Conservation (phyloP, 2,888 invertebrate species). For the Mayetiola destructor region DNA sequence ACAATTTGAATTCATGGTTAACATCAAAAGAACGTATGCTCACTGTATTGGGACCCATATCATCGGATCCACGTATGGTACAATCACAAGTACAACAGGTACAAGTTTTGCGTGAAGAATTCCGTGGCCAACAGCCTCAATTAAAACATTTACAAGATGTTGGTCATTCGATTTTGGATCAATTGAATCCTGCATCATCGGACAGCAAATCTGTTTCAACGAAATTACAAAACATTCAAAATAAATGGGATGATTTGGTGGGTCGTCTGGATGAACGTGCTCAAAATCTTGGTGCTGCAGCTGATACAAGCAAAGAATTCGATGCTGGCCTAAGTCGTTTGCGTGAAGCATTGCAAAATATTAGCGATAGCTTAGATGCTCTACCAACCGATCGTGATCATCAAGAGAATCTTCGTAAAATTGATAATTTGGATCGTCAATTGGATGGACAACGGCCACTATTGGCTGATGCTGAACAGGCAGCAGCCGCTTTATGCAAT, state of each 20-base stretch:
- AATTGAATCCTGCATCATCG: slow-evolving; percentile 39
- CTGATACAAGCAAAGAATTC: slow-evolving; percentile 84
- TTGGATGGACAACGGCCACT: slow-evolving; percentile 78
- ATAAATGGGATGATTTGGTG: slow-evolving; percentile 69
- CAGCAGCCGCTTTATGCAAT: slow-evolving; percentile 74
- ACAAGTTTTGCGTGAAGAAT: slow-evolving; percentile 88
- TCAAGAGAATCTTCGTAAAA: slow-evolving; percentile 72
- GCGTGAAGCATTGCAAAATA: slow-evolving; percentile 71
- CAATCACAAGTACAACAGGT: slow-evolving; percentile 91
- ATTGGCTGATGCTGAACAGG: slow-evolving; percentile 74
- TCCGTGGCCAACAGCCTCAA: slow-evolving; percentile 82
- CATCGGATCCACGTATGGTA: slow-evolving; percentile 89
- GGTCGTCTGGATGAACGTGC: slow-evolving; percentile 76
- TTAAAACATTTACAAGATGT: slow-evolving; percentile 71
- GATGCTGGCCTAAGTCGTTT: slow-evolving; percentile 74
- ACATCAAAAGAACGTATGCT: slow-evolving; percentile 90
- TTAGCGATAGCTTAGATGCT: slow-evolving; percentile 75
- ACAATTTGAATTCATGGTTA: slow-evolving; percentile 73
- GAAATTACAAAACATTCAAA: slow-evolving; percentile 56
- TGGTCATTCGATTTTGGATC: slow-evolving; percentile 56
- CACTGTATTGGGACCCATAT: slow-evolving; percentile 86
- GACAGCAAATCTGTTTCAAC: slow-evolving; percentile 52
- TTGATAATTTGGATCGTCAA: slow-evolving; percentile 75
- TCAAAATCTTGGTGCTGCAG: slow-evolving; percentile 74
- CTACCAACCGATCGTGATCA: slow-evolving; percentile 67